Conservation (phyloP, 2,888 invertebrate species). For the Pristionchus fissidentatus region DNA sequence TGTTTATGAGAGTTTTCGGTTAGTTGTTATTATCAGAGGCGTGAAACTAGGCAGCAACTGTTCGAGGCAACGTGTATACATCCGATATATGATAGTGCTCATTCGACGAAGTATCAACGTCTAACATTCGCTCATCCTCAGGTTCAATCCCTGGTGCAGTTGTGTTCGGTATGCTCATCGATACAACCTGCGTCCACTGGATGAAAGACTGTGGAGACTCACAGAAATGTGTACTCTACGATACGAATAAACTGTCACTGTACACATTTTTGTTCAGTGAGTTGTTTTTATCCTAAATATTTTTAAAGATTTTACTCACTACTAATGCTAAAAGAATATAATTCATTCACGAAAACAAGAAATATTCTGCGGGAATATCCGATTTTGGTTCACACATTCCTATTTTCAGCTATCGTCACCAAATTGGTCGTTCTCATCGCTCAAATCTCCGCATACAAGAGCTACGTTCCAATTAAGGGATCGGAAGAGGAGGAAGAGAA, state of each 20-base stretch:
- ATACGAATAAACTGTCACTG: conserved; percentile 55
- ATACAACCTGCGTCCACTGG: conserved; percentile 60
- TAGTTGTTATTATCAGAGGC: background rate
- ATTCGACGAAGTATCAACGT: background rate
- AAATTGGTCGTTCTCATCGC: conserved; percentile 15
- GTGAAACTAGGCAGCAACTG: background rate
- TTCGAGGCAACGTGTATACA: background rate
- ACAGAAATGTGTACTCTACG: conserved; percentile 62
- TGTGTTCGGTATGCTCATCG: conserved; percentile 60
- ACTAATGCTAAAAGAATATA: too few relatives aligned
- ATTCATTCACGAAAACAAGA: too few relatives aligned
- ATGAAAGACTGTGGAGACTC: conserved; percentile 55
- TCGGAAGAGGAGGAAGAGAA: background rate
- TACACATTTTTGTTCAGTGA: conserved; percentile 61
- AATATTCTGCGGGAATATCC: background rate
- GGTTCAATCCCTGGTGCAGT: conserved; percentile 64
- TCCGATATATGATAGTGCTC: background rate
- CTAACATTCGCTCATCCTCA: background rate
- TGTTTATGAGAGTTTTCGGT: conserved; percentile 62
- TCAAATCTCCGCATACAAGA: conserved; percentile 15
- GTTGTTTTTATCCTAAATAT: background rate
- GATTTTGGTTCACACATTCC: background rate
- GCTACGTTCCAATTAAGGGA: conserved; percentile 29
- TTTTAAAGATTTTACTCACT: background rate
- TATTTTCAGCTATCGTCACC: conserved; percentile 30